Evolutionary conservation across 1,140 invertebrate species (phyloP), one percentile per base, ranked within the genome.

Genomic region (Drosophila busckii): DNA sequence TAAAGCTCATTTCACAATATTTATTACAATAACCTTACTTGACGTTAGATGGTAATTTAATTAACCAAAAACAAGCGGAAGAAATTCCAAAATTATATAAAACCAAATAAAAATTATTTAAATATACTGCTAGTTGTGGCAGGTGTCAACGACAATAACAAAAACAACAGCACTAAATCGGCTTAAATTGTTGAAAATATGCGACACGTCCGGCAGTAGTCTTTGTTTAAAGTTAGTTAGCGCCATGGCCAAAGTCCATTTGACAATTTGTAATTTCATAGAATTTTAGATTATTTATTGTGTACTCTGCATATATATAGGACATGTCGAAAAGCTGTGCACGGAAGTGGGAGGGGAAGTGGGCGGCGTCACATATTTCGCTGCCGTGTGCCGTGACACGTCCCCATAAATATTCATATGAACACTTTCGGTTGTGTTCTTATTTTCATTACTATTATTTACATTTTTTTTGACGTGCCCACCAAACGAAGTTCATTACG

Each of bases 211-310:
- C 8, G 28, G 5, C 34, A 9, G n/a, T n/a, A n/a, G n/a, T n/a
- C n/a, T n/a, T n/a, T n/a, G n/a, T n/a, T 16, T 32, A 16, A 31
- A 6, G 2, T 17, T 17, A 13, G 35, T 23, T 46, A 22, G 29
- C 17, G n/a, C 20, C 46, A 28, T 44, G 44, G 49, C 52, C 58
- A 66, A 44, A 45, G 32, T 26, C 59, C 64, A 82, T 82, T 73
- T 82, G 69, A 69, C 65, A 82, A 75, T 66, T 69, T 68, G 69
- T 73, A 80, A 80, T 80, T 80, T 73, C 35, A 82, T 70, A 70
- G 69, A 82, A 75, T 80, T 82, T 80, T 75, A 58, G 69, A 82
- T 80, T 80, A 80, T 80, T 82, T 75, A 80, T 80, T 82, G 60
- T 80, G 41, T 53, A 32, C 40, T 61, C 26, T 42, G 41, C 20